Percentiles rank a stretch among this genome's conserved stretches.
Evolutionary conservation across 2,888 invertebrate species (phyloP).

Genomic region (Oxyteleia sp.): DNA sequence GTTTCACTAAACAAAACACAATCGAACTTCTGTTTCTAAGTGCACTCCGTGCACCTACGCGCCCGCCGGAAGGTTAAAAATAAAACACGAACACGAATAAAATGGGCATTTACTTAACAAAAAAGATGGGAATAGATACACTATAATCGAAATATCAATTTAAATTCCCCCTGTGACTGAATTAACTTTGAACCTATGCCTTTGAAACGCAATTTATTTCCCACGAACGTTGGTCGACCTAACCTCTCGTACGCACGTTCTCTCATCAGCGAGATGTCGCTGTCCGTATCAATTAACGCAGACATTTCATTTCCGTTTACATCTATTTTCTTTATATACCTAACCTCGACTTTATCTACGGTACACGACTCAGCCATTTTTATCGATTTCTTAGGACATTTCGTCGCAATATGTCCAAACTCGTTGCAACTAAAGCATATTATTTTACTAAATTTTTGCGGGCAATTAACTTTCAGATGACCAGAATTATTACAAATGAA

Average conservation of each 20-base stretch:
- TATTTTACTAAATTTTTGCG: background rate
- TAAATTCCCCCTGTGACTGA: constrained; percentile 12
- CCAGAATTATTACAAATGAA: constrained; percentile 5
- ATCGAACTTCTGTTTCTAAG: too few species aligned
- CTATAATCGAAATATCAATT: too few species aligned
- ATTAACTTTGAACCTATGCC: background rate
- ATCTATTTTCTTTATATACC: background rate
- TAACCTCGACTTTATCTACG: background rate
- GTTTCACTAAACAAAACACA: too few species aligned
- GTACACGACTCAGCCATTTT: background rate
- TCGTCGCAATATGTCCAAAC: constrained; percentile 4
- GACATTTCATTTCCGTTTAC: background rate
- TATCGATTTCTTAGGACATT: background rate
- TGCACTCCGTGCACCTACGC: too few species aligned
- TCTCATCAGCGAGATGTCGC: constrained; percentile 5
- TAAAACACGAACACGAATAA: too few species aligned
- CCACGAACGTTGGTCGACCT: background rate
- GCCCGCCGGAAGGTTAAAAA: too few species aligned
- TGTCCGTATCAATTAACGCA: background rate
- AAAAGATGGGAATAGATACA: too few species aligned
- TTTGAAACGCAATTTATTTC: background rate
- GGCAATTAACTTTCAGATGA: constrained; percentile 10
- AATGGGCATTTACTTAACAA: too few species aligned
- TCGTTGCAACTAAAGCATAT: constrained; percentile 14
- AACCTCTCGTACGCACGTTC: constrained; percentile 4